Percentiles rank a stretch among this genome's conserved stretches.
These are phyloP conservation scores for Sinotaia quadrata DNA, from an alignment of 2,888 invertebrate species.

Conservation along the genomic window DNA sequence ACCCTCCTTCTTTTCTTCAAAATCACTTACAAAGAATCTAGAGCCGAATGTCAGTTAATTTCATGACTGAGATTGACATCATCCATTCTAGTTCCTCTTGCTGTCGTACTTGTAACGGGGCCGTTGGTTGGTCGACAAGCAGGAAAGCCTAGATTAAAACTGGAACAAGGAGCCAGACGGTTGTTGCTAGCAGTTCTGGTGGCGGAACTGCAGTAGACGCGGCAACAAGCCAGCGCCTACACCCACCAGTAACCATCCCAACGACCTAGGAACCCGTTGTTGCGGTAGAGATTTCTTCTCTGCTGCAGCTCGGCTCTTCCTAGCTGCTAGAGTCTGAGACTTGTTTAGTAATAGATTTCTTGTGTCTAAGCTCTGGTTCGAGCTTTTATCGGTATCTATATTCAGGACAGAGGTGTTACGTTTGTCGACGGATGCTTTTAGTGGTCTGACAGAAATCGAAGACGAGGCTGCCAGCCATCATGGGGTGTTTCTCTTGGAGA, in stretches of 20 bases:
- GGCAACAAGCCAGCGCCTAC: constrained; percentile 8
- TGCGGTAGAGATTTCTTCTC: constrained; percentile 2
- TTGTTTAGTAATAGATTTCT: too few species aligned
- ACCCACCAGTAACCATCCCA: not conserved
- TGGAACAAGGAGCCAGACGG: not conserved
- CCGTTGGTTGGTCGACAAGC: not conserved
- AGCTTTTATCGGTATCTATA: too few species aligned
- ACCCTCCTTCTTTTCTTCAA: not conserved
- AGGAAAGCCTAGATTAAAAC: not conserved
- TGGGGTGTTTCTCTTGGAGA: not conserved
- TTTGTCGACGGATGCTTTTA: constrained; percentile 5
- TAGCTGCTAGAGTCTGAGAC: not conserved
- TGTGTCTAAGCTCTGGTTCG: too few species aligned
- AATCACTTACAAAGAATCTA: not conserved
- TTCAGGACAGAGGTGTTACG: too few species aligned
- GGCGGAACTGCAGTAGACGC: constrained; percentile 4
- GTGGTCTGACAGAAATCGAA: constrained; percentile 3
- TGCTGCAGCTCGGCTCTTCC: constrained; percentile 4
- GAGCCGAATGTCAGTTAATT: not conserved
- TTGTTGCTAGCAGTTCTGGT: constrained; percentile 7
- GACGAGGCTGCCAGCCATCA: not conserved
- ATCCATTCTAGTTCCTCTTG: not conserved
- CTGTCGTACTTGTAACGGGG: not conserved
- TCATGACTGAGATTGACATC: not conserved
- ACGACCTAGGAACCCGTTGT: constrained; percentile 3